phyloP scores from a whole-genome alignment of 2,113 vertebrate species.

The Corydoras sp. region DNA sequence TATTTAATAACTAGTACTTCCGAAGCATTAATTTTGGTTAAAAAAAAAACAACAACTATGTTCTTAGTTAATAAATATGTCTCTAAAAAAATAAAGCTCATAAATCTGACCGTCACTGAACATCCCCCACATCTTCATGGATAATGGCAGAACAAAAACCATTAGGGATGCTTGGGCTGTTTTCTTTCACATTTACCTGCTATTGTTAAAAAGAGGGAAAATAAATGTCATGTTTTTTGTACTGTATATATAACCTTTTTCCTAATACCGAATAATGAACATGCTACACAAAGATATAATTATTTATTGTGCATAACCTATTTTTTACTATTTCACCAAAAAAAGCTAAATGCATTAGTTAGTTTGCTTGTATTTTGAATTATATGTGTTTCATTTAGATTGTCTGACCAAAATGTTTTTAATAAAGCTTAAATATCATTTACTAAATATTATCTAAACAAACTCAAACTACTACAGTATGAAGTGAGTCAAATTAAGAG shows the following conservation, averaged over 20 bases:
- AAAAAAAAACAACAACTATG: background rate
- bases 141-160: constrained; percentile 63
- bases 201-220: constrained; percentile 46
- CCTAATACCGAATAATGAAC: no score
- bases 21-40: background rate
- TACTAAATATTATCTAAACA: no score
- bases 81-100: constrained; percentile 22
- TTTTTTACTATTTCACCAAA: no score
- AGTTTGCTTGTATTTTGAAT: no score
- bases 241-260: constrained; percentile 35
- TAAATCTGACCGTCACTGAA: constrained; percentile 30
- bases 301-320: no score
- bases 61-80: background rate
- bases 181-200: constrained; percentile 56
- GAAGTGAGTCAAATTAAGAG: no score
- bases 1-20: background rate
- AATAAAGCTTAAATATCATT: no score
- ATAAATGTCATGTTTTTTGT: constrained; percentile 10
- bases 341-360: no score
- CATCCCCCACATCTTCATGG: constrained; percentile 25
- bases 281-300: no score
- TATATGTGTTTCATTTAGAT: no score
- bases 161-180: constrained; percentile 59
- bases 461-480: no score
- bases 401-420: no score